These are phyloP conservation scores for Symphodus melops DNA, from an alignment of 2,113 vertebrate species.

Conservation along the genomic window DNA sequence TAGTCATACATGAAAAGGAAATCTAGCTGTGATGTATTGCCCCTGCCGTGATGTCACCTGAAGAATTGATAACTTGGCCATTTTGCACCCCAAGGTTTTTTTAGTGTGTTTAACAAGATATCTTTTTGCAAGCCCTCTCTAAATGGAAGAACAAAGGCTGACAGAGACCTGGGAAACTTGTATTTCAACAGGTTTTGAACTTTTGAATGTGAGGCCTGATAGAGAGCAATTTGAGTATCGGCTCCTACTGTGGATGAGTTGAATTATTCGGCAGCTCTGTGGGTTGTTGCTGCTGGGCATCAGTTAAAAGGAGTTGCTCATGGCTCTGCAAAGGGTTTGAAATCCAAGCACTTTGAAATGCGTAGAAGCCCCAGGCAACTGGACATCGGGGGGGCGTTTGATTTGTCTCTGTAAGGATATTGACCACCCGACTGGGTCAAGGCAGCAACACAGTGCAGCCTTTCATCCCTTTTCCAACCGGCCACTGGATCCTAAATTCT, in stretches of 20 bases:
- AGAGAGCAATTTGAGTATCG: neutral
- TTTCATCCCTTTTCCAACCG: conserved; percentile 40
- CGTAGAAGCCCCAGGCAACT: conserved; percentile 44
- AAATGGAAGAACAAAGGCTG: conserved; percentile 21
- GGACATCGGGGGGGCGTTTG: conserved; percentile 46
- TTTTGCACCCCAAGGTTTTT: neutral
- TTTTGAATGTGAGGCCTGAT: neutral
- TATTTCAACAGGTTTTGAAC: conserved; percentile 24
- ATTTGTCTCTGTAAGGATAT: conserved; percentile 48
- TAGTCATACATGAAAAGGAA: no score
- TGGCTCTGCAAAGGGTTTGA: conserved; percentile 27
- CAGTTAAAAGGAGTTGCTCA: conserved; percentile 23
- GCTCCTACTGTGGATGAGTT: conserved; percentile 5
- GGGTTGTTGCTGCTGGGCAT: conserved; percentile 39
- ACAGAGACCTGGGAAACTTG: conserved; percentile 26
- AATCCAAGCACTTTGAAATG: conserved; percentile 59
- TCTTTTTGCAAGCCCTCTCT: neutral
- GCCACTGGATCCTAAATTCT: neutral
- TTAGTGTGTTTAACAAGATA: neutral
- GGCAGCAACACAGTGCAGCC: conserved; percentile 9
- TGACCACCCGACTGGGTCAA: conserved; percentile 42
- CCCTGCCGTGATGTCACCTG: neutral
- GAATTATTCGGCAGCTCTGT: conserved; percentile 27
- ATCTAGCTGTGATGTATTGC: neutral
- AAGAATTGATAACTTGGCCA: neutral